These are phyloP conservation scores for Aphelinus certus DNA, from an alignment of 1,140 invertebrate genomes.

Conservation along the genomic window DNA sequence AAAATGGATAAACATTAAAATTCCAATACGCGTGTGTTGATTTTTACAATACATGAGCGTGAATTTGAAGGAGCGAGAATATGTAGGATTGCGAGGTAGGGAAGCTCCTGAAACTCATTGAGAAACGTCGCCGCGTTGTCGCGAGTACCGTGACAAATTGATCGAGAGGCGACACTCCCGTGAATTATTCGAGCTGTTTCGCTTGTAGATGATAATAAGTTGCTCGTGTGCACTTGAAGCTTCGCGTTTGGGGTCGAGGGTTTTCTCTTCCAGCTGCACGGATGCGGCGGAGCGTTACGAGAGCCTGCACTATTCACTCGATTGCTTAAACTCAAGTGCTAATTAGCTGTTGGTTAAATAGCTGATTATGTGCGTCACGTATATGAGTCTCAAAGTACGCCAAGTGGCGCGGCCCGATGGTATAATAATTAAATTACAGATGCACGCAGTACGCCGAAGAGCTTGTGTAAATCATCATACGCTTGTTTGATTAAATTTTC, in stretches of 20 bases:
- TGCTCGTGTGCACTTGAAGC: conserved; percentile 11
- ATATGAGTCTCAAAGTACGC: conserved; percentile 40
- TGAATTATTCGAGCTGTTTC: too few species aligned
- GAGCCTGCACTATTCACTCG: conserved; percentile 24
- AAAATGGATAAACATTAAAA: too few species aligned
- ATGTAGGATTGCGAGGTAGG: too few species aligned
- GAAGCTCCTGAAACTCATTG: too few species aligned
- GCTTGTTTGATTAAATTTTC: too few species aligned
- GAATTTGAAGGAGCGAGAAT: too few species aligned
- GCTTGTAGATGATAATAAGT: conserved; percentile 19
- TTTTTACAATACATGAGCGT: too few species aligned
- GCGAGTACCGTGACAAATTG: too few species aligned
- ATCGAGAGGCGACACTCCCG: too few species aligned
- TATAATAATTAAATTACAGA: conserved; percentile 22
- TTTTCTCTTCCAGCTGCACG: conserved; percentile 41
- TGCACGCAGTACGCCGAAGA: neutral
- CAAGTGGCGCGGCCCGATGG: neutral
- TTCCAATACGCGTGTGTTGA: too few species aligned
- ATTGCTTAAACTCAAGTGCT: conserved; percentile 52
- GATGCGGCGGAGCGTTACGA: conserved; percentile 28
- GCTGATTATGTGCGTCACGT: conserved; percentile 51
- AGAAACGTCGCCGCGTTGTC: too few species aligned
- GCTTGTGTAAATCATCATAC: neutral
- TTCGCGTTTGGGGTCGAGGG: conserved; percentile 40
- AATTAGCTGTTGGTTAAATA: conserved; percentile 56